Conservation (phyloP, 2,888 invertebrate species). For the Brachylomia viminalis region DNA sequence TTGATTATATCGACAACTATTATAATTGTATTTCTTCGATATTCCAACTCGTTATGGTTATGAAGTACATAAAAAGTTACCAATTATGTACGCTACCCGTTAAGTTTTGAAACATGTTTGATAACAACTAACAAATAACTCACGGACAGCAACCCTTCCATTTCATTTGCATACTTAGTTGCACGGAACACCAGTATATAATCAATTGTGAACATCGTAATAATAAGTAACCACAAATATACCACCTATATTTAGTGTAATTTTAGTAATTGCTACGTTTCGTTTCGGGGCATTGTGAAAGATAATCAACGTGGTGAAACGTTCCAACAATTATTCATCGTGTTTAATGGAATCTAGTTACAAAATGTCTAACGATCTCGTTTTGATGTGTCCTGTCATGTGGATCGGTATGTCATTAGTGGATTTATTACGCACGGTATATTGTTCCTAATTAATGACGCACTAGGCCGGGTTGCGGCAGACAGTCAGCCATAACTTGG, state of each 20-base stretch:
- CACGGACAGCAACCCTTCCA: constrained; percentile 70
- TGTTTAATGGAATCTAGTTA: constrained; percentile 68
- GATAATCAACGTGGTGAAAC: constrained; percentile 72
- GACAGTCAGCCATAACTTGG: constrained; percentile 46
- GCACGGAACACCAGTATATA: constrained; percentile 64
- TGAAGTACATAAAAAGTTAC: constrained; percentile 49
- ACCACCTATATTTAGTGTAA: constrained; percentile 70
- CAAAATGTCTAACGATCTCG: constrained; percentile 64
- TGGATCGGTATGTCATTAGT: constrained; percentile 53
- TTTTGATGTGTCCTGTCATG: constrained; percentile 61
- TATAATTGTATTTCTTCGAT: constrained; percentile 28
- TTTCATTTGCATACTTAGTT: constrained; percentile 76
- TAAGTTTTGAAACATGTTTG: constrained; percentile 67
- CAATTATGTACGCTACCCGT: constrained; percentile 55
- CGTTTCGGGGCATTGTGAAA: constrained; percentile 75
- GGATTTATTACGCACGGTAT: constrained; percentile 50
- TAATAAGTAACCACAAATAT: constrained; percentile 68
- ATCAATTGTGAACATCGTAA: constrained; percentile 73
- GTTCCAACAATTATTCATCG: constrained; percentile 65
- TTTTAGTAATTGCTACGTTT: constrained; percentile 75
- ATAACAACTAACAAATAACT: constrained; percentile 71
- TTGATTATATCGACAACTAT: constrained; percentile 17
- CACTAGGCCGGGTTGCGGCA: constrained; percentile 40
- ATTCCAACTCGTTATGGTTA: constrained; percentile 38
- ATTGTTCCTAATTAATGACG: constrained; percentile 54